phyloP scores from a whole-genome alignment of 2,888 invertebrate species.

The Noctua janthe region DNA sequence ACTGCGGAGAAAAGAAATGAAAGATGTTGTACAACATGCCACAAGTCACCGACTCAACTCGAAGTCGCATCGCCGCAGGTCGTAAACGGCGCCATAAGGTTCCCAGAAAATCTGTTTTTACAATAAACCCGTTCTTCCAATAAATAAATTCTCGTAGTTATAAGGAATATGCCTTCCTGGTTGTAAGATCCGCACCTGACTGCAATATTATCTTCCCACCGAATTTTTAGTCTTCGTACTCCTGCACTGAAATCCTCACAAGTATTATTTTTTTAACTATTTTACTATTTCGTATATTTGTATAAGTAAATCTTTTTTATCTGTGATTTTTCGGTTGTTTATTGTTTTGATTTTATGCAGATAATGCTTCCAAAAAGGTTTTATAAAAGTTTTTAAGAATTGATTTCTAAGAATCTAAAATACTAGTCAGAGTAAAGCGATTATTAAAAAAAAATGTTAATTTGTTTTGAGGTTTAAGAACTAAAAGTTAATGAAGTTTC shows the following conservation, averaged over 20 bases:
- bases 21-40: neutral
- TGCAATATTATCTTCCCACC: conserved; percentile 60
- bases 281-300: conserved; percentile 27
- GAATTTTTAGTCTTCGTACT: conserved; percentile 42
- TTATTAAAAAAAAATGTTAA: conserved; percentile 51
- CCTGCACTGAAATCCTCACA: conserved; percentile 51
- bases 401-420: conserved; percentile 44
- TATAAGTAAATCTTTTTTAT: conserved; percentile 49
- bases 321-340: conserved; percentile 65
- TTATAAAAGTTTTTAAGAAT: conserved; percentile 22
- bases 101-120: neutral
- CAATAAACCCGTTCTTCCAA: conserved; percentile 6
- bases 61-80: neutral
- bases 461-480: conserved; percentile 46
- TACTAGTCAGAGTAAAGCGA: conserved; percentile 55
- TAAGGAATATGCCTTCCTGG: conserved; percentile 13
- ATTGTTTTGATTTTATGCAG: conserved; percentile 27
- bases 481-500: conserved; percentile 20
- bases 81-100: neutral
- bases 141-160: conserved; percentile 6
- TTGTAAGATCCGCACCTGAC: conserved; percentile 38
- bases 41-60: neutral
- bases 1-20: neutral
- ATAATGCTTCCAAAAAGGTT: conserved; percentile 15
- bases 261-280: conserved; percentile 55